Evolutionary conservation across 2,888 invertebrate genomes (phyloP).

Genomic region (Augochlorella aurata): DNA sequence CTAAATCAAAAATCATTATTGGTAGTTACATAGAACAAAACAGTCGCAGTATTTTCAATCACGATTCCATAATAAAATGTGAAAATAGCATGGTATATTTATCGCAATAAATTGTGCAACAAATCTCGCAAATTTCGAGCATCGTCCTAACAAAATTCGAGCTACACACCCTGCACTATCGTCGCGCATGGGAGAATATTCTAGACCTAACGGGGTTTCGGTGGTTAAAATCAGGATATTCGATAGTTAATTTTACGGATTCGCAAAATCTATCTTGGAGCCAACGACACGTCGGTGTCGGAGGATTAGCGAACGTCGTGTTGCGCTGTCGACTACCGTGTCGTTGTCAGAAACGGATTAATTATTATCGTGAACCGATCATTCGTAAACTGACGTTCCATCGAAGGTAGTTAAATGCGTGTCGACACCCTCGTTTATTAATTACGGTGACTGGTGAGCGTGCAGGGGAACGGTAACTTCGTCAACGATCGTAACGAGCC

Average conservation of each 20-base stretch:
- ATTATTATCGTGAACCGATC: conserved; percentile 41
- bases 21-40: no score
- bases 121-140: neutral
- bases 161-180: neutral
- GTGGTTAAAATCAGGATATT: neutral
- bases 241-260: neutral
- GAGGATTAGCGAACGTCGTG: conserved; percentile 5
- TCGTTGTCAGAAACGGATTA: conserved; percentile 21
- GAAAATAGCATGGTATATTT: neutral
- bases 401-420: conserved; percentile 31
- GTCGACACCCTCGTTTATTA: conserved; percentile 58
- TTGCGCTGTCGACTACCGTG: neutral
- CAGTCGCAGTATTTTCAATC: no score
- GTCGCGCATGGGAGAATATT: neutral
- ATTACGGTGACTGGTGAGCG: conserved; percentile 52
- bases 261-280: neutral
- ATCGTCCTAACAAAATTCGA: neutral
- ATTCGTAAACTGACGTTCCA: conserved; percentile 42
- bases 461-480: conserved; percentile 52
- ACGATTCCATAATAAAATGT: no score
- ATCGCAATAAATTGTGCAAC: neutral
- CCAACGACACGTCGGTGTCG: neutral
- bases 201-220: neutral
- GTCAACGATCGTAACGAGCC: conserved; percentile 60
- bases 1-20: no score